Conservation (phyloP, 2,113 vertebrate genomes). For the Picathartes gymnocephalus region DNA sequence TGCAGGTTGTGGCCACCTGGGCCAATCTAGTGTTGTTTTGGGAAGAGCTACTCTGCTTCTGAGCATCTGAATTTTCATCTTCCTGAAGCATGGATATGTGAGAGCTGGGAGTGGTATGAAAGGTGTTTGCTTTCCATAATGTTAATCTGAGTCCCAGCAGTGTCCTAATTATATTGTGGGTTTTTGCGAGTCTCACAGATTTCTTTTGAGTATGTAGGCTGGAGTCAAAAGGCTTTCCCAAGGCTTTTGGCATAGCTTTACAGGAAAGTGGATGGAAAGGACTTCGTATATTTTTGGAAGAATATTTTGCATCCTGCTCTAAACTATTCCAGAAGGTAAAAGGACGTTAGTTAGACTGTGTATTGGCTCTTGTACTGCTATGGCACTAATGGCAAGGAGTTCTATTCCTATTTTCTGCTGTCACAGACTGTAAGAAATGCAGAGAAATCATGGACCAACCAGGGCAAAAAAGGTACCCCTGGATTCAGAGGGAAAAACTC, state of each 20-base stretch:
- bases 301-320: constrained; percentile 19
- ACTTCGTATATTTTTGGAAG: constrained; percentile 13
- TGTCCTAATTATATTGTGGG: not conserved
- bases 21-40: not conserved
- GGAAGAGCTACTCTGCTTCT: not conserved
- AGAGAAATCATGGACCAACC: not conserved
- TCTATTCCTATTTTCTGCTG: not conserved
- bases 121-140: constrained; percentile 10
- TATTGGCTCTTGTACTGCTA: not conserved
- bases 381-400: not conserved
- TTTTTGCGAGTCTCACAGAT: not conserved
- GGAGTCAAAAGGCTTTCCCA: not conserved
- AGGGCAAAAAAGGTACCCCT: not conserved
- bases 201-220: not conserved
- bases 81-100: not conserved
- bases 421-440: not conserved
- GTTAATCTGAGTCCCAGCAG: not conserved
- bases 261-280: not conserved
- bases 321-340: constrained; percentile 34
- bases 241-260: constrained; percentile 3
- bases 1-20: constrained; percentile 47
- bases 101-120: not conserved
- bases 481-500: not conserved
- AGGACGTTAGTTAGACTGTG: not conserved
- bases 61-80: not conserved